These are phyloP conservation scores for Oncorhynchus keta DNA, from an alignment of 2,113 vertebrate species.

Conservation along the genomic window DNA sequence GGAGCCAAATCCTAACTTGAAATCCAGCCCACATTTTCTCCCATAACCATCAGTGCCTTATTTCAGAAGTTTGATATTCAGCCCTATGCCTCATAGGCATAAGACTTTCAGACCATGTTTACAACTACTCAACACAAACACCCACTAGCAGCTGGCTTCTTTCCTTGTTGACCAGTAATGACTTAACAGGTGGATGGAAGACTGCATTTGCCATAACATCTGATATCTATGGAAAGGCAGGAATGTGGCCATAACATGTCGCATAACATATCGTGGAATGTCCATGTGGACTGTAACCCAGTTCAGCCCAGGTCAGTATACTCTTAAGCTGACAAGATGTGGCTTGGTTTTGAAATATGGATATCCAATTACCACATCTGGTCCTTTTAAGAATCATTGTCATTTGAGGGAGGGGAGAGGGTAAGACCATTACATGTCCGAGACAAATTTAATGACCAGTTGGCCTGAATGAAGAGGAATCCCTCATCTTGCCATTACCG, in stretches of 20 bases:
- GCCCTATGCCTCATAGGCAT: no score
- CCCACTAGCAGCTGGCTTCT: neutral
- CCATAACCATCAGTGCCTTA: no score
- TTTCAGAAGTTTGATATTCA: no score
- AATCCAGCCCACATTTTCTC: no score
- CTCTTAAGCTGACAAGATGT: no score
- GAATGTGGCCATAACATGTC: neutral
- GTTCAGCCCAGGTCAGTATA: neutral
- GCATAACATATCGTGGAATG: neutral
- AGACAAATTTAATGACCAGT: neutral
- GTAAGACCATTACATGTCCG: no score
- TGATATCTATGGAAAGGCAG: neutral
- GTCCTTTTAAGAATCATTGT: no score
- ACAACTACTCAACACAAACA: neutral
- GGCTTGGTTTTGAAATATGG: no score
- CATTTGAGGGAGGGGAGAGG: no score
- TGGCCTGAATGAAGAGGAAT: neutral
- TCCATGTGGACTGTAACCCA: neutral
- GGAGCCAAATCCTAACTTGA: no score
- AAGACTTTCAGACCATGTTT: neutral
- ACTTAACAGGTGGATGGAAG: neutral
- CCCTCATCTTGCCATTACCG: neutral
- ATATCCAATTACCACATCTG: no score
- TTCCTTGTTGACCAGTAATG: neutral
- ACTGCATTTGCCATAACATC: neutral